A percentile compares a stretch with the other conserved stretches of the same genome.
Conservation (phyloP, 2,113 vertebrate genomes). For the Corydoras sp. region DNA sequence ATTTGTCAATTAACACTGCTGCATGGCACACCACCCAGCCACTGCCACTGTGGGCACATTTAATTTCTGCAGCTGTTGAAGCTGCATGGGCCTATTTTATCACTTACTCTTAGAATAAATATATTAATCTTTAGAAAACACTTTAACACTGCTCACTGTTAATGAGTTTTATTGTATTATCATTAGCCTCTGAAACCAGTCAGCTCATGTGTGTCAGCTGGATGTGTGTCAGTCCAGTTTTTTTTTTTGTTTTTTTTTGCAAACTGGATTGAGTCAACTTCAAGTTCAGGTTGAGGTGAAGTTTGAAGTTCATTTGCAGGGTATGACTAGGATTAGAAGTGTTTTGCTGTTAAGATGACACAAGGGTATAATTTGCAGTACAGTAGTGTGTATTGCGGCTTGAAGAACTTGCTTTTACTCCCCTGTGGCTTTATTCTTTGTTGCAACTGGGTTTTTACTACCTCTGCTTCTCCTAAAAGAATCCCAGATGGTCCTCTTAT, state of each 20-base stretch:
- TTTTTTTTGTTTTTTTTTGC: conserved; percentile 5
- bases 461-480: conserved; percentile 19
- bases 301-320: conserved; percentile 30
- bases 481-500: conserved; percentile 41
- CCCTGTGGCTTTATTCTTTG: conserved; percentile 16
- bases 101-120: conserved; percentile 22
- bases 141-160: conserved; percentile 2
- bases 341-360: conserved; percentile 39
- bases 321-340: conserved; percentile 20
- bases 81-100: conserved; percentile 13
- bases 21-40: conserved; percentile 8
- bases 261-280: conserved; percentile 12
- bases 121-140: conserved; percentile 20
- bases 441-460: conserved; percentile 40
- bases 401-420: conserved; percentile 21
- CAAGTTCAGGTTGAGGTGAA: conserved; percentile 35
- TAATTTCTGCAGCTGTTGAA: conserved; percentile 33
- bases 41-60: conserved; percentile 19
- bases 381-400: conserved; percentile 24
- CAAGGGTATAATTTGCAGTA: conserved; percentile 34
- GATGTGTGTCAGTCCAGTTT: no score
- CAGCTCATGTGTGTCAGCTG: neutral
- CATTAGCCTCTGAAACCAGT: conserved; percentile 12
- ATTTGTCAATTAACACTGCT: conserved; percentile 32
- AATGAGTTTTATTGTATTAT: conserved; percentile 4